These are phyloP conservation scores for Ptilorrhoa leucosticta DNA, from an alignment of 2,113 vertebrate species.

Conservation along the genomic window DNA sequence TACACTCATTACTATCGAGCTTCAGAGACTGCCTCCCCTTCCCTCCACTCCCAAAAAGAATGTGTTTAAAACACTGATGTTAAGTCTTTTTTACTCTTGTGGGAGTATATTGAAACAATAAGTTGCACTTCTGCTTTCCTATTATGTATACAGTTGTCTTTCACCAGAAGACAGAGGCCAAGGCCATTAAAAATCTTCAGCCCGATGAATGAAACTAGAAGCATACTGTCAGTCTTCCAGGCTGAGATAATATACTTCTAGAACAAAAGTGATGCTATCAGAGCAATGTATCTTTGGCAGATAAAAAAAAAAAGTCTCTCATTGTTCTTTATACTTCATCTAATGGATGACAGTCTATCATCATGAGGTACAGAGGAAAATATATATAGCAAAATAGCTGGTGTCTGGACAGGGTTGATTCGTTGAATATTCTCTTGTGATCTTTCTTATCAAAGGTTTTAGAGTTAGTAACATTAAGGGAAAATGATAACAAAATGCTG, in stretches of 20 bases:
- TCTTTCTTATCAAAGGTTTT: not conserved
- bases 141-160: not conserved
- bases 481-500: not conserved
- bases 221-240: not conserved
- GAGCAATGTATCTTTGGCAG: not conserved
- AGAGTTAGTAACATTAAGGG: not conserved
- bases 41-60: not conserved
- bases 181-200: not conserved
- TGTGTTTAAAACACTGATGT: not conserved
- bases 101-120: not conserved
- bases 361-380: not conserved
- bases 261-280: not conserved
- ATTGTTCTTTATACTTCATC: not conserved
- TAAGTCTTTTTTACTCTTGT: not conserved
- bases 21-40: not conserved
- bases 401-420: not conserved
- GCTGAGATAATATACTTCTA: not conserved
- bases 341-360: not conserved
- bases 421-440: not conserved
- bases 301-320: not conserved
- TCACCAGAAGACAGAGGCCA: not conserved
- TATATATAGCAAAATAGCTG: not conserved
- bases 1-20: fast-evolving
- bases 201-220: not conserved
- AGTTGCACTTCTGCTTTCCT: not conserved